Evolutionary conservation across 2,888 invertebrate species (phyloP).

Genomic region (Cloeon dipterum): DNA sequence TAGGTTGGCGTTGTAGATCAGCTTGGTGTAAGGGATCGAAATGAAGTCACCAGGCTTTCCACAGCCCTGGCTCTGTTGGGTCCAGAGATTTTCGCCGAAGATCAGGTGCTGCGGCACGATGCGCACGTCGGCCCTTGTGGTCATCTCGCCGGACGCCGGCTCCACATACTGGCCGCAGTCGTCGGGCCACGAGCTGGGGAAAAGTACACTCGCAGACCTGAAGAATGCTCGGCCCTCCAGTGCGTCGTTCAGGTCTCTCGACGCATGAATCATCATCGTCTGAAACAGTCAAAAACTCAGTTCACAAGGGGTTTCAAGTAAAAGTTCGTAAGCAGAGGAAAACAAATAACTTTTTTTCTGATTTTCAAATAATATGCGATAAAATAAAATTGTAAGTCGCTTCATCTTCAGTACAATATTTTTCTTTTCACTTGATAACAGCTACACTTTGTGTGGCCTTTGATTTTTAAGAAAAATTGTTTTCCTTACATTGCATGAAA

Average conservation of each 20-base stretch:
- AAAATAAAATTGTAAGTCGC: too few relatives aligned
- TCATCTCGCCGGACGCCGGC: slow-evolving; percentile 20
- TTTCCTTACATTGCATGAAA: too few relatives aligned
- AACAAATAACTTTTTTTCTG: too few relatives aligned
- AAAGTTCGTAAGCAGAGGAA: too few relatives aligned
- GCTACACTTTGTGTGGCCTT: too few relatives aligned
- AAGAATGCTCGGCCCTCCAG: slow-evolving; percentile 30
- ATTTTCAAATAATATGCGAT: too few relatives aligned
- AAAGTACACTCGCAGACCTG: slow-evolving; percentile 28
- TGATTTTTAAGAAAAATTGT: too few relatives aligned
- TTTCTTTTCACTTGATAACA: too few relatives aligned
- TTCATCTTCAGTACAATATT: too few relatives aligned
- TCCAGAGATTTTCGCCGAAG: slow-evolving; percentile 28
- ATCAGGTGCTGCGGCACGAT: slow-evolving; percentile 25
- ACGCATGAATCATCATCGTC: slow-evolving; percentile 28
- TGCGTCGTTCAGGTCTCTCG: slow-evolving; percentile 28
- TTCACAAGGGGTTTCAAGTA: too few relatives aligned
- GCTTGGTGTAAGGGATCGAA: slow-evolving; percentile 21
- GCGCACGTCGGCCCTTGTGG: slow-evolving; percentile 24
- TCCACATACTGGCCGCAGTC: slow-evolving; percentile 12
- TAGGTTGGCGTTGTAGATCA: slow-evolving; percentile 11
- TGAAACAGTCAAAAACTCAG: too few relatives aligned
- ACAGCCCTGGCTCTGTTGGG: slow-evolving; percentile 34
- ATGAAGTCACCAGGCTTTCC: slow-evolving; percentile 33
- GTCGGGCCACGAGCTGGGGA: slow-evolving; percentile 33